phyloP scores from a whole-genome alignment of 2,113 vertebrate species.

The Chiloscyllium plagiosum region DNA sequence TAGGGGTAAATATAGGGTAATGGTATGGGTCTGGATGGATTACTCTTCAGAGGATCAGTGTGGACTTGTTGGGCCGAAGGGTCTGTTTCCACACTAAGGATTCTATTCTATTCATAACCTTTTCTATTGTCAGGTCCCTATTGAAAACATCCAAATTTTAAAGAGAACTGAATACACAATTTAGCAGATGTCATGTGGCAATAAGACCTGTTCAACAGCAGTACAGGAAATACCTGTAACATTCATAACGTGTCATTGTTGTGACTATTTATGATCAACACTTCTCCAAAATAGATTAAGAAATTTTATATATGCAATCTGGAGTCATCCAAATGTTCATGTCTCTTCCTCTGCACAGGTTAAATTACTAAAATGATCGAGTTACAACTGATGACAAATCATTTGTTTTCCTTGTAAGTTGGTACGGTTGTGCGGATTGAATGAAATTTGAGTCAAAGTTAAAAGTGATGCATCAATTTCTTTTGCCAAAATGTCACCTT shows the following conservation, averaged over 20 bases:
- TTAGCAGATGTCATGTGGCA: neutral
- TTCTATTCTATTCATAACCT: too few species aligned
- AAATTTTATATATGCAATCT: neutral
- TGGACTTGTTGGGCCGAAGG: too few species aligned
- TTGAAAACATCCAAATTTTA: neutral
- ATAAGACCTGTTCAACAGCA: neutral
- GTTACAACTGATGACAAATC: neutral
- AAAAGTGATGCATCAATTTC: neutral
- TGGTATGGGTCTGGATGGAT: too few species aligned
- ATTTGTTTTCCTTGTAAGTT: neutral
- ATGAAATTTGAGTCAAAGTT: neutral
- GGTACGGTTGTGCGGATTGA: neutral
- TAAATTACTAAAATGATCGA: neutral
- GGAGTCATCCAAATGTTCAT: neutral
- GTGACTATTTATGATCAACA: neutral
- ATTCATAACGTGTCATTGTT: neutral
- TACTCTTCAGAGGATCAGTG: too few species aligned
- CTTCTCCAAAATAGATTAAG: slow-evolving; percentile 5
- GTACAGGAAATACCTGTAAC: neutral
- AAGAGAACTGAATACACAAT: neutral
- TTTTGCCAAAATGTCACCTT: neutral
- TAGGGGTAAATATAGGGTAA: too few species aligned
- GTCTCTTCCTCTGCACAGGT: neutral
- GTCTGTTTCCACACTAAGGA: too few species aligned
- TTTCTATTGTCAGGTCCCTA: neutral